These are phyloP conservation scores for Cheilosia grossa DNA, from an alignment of 2,888 invertebrate genomes.

Conservation along the genomic window DNA sequence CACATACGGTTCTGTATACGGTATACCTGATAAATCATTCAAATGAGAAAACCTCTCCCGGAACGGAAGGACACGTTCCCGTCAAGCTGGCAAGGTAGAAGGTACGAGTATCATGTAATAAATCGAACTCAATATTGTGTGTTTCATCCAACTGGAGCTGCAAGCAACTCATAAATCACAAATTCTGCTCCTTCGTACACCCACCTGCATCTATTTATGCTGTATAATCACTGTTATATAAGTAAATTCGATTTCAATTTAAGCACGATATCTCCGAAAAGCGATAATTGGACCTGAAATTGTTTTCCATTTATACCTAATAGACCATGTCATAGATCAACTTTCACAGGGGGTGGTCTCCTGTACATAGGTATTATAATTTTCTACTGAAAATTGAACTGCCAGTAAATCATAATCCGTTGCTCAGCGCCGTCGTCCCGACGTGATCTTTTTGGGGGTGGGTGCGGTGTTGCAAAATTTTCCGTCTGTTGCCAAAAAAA, in stretches of 20 bases:
- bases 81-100: background rate
- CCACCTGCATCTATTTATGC: too few relatives aligned
- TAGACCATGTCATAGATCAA: constrained; percentile 73
- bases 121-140: constrained; percentile 31
- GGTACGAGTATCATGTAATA: constrained; percentile 7
- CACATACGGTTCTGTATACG: constrained; percentile 17
- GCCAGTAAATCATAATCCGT: constrained; percentile 73
- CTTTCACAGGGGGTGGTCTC: constrained; percentile 52
- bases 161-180: constrained; percentile 59
- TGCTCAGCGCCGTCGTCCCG: background rate
- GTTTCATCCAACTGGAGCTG: constrained; percentile 19
- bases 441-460: background rate
- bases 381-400: constrained; percentile 72
- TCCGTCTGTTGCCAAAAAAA: constrained; percentile 62
- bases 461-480: constrained; percentile 51
- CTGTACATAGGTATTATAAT: constrained; percentile 44
- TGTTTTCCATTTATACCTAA: constrained; percentile 72
- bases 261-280: constrained; percentile 51
- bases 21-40: constrained; percentile 16
- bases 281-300: constrained; percentile 72
- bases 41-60: constrained; percentile 26
- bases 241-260: constrained; percentile 69
- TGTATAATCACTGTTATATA: background rate
- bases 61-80: constrained; percentile 4
- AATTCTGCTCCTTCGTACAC: background rate